Percentiles rank a stretch among this genome's conserved stretches.
These are phyloP conservation scores for Eulemur albifrons DNA, from an alignment of 2,797 vertebrate species.

Conservation along the genomic window DNA sequence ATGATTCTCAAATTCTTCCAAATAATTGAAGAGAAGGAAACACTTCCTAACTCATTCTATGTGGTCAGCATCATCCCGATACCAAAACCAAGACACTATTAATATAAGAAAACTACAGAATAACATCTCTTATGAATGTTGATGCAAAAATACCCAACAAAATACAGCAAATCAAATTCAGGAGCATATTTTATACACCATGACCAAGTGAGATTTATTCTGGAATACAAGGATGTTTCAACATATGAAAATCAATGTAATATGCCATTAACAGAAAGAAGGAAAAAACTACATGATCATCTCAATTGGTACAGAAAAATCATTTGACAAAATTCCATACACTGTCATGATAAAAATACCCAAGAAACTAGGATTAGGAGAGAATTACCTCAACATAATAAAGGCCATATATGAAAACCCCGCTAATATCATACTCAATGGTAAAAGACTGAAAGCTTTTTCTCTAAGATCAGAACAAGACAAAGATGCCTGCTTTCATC, in stretches of 20 bases:
- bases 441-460: background rate
- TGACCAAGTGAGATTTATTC: background rate
- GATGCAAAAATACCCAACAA: background rate
- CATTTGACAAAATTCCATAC: background rate
- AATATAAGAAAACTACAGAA: background rate
- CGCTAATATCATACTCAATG: background rate
- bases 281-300: background rate
- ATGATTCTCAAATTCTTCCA: background rate
- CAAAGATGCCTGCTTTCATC: background rate
- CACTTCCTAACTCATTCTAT: background rate
- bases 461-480: background rate
- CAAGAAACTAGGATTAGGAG: background rate
- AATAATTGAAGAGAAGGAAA: background rate
- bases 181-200: background rate
- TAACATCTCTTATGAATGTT: background rate
- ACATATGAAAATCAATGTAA: background rate
- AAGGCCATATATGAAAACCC: background rate
- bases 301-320: background rate
- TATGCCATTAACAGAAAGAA: background rate
- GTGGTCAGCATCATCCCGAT: background rate
- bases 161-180: background rate
- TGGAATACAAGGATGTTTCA: background rate
- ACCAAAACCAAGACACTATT: background rate
- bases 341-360: background rate
- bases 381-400: background rate